phyloP scores from a whole-genome alignment of 2,113 vertebrate genomes.

The Sinocyclocheilus anshuiensis region DNA sequence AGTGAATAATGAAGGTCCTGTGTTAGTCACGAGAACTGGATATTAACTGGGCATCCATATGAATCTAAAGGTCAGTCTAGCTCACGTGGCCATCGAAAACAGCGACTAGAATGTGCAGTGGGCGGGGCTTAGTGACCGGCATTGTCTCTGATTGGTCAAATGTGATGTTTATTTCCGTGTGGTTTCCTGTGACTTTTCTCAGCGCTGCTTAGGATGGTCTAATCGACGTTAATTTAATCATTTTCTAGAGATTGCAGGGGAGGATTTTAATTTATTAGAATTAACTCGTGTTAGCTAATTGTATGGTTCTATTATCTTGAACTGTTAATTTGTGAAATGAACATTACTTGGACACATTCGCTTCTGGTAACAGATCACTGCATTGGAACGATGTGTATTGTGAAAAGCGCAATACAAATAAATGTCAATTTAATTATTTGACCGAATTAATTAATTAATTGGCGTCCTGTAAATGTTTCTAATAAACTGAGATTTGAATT shows the following conservation, averaged over 20 bases:
- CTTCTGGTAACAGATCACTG: too few species aligned
- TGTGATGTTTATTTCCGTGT: too few species aligned
- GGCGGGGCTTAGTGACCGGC: neutral
- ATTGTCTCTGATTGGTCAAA: neutral
- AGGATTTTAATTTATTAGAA: neutral
- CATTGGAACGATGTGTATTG: too few species aligned
- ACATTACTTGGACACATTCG: too few species aligned
- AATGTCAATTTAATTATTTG: neutral
- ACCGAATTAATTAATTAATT: neutral
- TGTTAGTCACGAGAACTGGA: too few species aligned
- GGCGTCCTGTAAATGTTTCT: neutral
- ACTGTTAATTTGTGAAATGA: too few species aligned
- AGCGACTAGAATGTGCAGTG: fast-evolving
- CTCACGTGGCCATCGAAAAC: neutral
- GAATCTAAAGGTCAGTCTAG: too few species aligned
- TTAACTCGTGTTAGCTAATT: too few species aligned
- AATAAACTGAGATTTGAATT: neutral
- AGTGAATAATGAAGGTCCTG: too few species aligned
- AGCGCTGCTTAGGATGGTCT: neutral
- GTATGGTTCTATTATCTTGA: too few species aligned
- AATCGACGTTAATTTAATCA: neutral
- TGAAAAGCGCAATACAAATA: too few species aligned
- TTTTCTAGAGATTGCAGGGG: neutral
- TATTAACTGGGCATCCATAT: too few species aligned
- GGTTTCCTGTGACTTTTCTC: neutral